Evolutionary conservation across 1,140 invertebrate species (phyloP).

Genomic region (Steinernema khuongi): DNA sequence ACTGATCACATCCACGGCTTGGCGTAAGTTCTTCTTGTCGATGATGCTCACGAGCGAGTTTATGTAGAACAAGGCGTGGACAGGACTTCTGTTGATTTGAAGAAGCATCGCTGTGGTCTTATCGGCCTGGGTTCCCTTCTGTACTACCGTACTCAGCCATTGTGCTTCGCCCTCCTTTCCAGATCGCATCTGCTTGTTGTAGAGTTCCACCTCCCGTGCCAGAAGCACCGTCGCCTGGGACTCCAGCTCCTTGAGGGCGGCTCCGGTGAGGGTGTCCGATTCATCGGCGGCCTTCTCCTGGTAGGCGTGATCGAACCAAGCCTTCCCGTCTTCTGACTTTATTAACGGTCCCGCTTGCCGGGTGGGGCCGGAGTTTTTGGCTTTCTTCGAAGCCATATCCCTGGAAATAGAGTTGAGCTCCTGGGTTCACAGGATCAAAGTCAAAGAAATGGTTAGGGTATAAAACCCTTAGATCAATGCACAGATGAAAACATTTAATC

Average conservation of each 20-base stretch:
- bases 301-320: neutral
- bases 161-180: neutral
- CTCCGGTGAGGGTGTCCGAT: neutral
- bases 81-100: neutral
- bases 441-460: too few relatives aligned
- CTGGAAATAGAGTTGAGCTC: neutral
- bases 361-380: neutral
- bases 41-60: neutral
- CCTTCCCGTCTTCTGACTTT: neutral
- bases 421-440: neutral
- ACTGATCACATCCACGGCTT: neutral
- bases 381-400: neutral
- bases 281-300: neutral
- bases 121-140: constrained; percentile 6
- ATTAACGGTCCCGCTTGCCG: neutral
- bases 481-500: too few relatives aligned
- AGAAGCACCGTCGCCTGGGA: neutral
- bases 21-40: neutral
- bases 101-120: neutral
- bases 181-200: neutral
- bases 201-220: neutral
- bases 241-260: neutral
- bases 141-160: neutral
- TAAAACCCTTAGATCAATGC: too few relatives aligned
- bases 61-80: neutral